These are phyloP conservation scores for Piscicola geometra DNA, from an alignment of 2,888 invertebrate genomes.

Conservation along the genomic window DNA sequence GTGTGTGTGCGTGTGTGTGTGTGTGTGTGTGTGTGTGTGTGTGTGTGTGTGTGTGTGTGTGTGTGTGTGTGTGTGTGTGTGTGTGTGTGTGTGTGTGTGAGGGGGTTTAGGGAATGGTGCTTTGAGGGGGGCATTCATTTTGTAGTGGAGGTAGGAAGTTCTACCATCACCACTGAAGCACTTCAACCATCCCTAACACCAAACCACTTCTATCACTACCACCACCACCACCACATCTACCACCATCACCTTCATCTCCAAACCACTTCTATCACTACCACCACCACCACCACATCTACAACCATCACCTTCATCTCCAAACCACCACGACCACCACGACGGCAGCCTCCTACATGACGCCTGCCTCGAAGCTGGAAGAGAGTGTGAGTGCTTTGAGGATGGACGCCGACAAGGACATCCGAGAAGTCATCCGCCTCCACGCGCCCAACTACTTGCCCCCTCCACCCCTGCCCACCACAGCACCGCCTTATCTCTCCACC, in stretches of 20 bases:
- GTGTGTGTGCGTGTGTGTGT: slow-evolving; percentile 13
- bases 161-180: no score
- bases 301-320: no score
- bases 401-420: background rate
- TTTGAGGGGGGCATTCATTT: no score
- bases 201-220: no score
- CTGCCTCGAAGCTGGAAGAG: background rate
- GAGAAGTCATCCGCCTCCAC: background rate
- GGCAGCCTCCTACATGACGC: background rate
- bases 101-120: no score
- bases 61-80: slow-evolving; percentile 25
- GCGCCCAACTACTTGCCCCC: background rate
- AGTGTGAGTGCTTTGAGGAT: background rate
- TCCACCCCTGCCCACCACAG: slow-evolving; percentile 11
- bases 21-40: slow-evolving; percentile 2
- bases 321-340: background rate
- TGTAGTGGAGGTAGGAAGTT: no score
- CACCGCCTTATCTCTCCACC: no score
- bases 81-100: slow-evolving; percentile 8
- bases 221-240: no score
- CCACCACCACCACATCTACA: no score
- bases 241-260: no score
- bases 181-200: no score
- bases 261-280: no score
- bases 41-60: slow-evolving; percentile 20